Percentiles rank a stretch among this genome's conserved stretches.
phyloP scores from a whole-genome alignment of 2,113 vertebrate genomes.

The Cyprinodon brontotheroides region DNA sequence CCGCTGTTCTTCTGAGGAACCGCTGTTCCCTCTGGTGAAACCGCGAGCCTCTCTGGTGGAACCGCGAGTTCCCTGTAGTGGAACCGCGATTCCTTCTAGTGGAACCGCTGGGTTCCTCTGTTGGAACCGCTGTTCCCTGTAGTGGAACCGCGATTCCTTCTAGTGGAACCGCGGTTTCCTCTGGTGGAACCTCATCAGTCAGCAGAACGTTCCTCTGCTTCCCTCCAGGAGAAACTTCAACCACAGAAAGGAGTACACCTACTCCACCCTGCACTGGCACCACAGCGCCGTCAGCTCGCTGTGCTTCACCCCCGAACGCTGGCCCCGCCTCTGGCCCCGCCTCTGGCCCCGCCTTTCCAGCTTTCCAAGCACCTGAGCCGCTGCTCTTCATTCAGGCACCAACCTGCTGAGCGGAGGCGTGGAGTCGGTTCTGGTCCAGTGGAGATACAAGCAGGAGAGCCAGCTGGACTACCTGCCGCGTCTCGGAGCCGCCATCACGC shows the following conservation, averaged over 20 bases:
- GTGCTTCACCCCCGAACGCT: conserved; percentile 87
- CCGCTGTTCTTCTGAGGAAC: too few relatives aligned
- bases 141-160: too few relatives aligned
- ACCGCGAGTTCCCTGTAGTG: too few relatives aligned
- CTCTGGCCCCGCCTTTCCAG: too few relatives aligned
- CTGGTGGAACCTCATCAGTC: background rate
- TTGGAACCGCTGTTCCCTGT: too few relatives aligned
- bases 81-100: too few relatives aligned
- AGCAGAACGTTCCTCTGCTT: background rate
- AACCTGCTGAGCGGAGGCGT: conserved; percentile 90
- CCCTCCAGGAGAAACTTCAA: conserved; percentile 89
- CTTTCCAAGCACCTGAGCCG: too few relatives aligned
- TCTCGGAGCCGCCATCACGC: conserved; percentile 87
- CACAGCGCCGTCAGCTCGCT: conserved; percentile 85
- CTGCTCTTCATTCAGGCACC: conserved; percentile 78
- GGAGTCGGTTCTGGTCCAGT: conserved; percentile 92
- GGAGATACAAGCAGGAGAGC: conserved; percentile 81
- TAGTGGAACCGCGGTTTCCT: too few relatives aligned
- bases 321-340: too few relatives aligned
- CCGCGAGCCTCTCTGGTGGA: too few relatives aligned
- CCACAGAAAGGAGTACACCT: conserved; percentile 88
- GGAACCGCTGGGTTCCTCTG: too few relatives aligned
- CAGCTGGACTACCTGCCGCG: conserved; percentile 91
- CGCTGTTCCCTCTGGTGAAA: too few relatives aligned
- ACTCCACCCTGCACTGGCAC: conserved; percentile 92